Percentiles rank a stretch among this genome's conserved stretches.
phyloP scores from a whole-genome alignment of 1,140 invertebrate genomes.

The Diplogasteroides magnus region DNA sequence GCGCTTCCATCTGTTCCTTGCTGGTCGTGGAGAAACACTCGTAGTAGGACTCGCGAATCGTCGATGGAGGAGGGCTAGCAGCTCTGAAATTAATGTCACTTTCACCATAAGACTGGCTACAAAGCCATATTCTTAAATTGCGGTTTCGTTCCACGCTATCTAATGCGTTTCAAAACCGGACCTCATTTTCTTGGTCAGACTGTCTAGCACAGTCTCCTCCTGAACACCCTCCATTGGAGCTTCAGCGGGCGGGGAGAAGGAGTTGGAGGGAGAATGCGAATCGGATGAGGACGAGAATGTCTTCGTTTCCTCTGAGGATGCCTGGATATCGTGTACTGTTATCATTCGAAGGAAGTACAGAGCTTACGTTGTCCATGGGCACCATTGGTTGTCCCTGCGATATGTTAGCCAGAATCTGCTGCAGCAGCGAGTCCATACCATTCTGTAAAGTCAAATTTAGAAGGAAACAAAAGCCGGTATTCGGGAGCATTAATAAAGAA shows the following conservation, averaged over 20 bases:
- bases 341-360: background rate
- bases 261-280: background rate
- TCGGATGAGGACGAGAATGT: background rate
- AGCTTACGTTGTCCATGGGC: background rate
- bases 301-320: background rate
- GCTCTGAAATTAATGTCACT: background rate
- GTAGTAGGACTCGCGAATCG: background rate
- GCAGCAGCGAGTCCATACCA: background rate
- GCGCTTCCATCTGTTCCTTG: background rate
- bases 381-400: background rate
- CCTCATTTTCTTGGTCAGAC: no score
- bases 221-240: background rate
- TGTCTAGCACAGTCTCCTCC: background rate
- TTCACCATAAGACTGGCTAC: no score
- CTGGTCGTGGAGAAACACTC: background rate
- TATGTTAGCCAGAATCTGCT: background rate
- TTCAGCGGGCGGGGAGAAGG: background rate
- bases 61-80: background rate
- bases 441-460: background rate
- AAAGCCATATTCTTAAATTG: no score
- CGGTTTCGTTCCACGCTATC: no score
- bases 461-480: no score
- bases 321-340: background rate
- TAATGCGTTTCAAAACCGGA: no score
- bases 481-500: no score